Evolutionary conservation across 2,888 invertebrate species (phyloP).

Genomic region (Conus canariensis): DNA sequence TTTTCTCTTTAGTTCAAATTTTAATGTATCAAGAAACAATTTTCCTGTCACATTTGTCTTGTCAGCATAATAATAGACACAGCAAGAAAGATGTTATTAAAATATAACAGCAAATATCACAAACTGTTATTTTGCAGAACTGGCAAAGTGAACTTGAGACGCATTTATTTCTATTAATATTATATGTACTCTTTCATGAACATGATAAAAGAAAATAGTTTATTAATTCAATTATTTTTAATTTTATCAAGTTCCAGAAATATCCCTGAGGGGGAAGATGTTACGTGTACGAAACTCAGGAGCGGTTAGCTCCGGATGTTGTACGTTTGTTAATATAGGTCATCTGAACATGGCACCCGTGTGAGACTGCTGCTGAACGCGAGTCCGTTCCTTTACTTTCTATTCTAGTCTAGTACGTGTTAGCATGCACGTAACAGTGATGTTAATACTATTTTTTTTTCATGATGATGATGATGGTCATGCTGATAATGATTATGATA

Average conservation of each 20-base stretch:
- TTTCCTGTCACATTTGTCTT: not conserved
- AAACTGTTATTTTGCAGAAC: not conserved
- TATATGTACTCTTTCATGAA: not conserved
- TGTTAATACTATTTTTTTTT: no score
- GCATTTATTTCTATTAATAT: not conserved
- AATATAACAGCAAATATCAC: not conserved
- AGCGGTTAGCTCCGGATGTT: not conserved
- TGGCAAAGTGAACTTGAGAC: not conserved
- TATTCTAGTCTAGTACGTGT: no score
- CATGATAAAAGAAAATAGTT: not conserved
- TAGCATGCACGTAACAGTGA: no score
- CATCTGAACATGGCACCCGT: not conserved
- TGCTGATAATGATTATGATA: no score
- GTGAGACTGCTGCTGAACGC: not conserved
- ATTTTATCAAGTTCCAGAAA: not conserved
- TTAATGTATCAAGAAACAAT: not conserved
- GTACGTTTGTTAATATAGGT: not conserved
- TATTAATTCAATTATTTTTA: not conserved
- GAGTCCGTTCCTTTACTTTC: not conserved
- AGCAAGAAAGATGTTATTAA: not conserved
- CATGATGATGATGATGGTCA: no score
- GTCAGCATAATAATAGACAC: not conserved
- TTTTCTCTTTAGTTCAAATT: not conserved
- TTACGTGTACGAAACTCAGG: not conserved
- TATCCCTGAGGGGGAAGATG: conserved; percentile 5